These are phyloP conservation scores for Protodeltote pygarga DNA, from an alignment of 2,888 invertebrate genomes.

Conservation along the genomic window DNA sequence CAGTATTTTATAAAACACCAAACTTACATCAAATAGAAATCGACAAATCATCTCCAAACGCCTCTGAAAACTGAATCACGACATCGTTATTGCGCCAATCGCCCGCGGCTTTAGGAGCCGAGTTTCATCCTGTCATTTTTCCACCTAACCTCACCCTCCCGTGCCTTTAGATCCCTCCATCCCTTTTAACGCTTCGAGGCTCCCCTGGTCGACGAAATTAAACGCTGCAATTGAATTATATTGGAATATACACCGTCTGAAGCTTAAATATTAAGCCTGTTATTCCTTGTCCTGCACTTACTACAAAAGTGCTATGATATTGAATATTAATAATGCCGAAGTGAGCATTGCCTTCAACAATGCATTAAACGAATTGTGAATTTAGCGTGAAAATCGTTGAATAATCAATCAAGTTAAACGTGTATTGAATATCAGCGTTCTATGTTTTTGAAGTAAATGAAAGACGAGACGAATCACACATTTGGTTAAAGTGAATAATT, in stretches of 20 bases:
- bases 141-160: slow-evolving; percentile 67
- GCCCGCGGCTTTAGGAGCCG: slow-evolving; percentile 59
- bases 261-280: slow-evolving; percentile 59
- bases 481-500: too few relatives aligned
- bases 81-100: slow-evolving; percentile 63
- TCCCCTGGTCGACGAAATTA: slow-evolving; percentile 69
- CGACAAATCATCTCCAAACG: slow-evolving; percentile 49
- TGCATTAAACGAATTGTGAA: slow-evolving; percentile 16
- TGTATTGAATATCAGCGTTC: too few relatives aligned
- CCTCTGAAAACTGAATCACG: slow-evolving; percentile 68
- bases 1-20: slow-evolving; percentile 13
- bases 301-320: slow-evolving; percentile 54
- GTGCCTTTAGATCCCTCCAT: slow-evolving; percentile 60
- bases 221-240: slow-evolving; percentile 73
- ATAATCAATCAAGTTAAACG: neutral
- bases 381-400: neutral
- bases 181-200: slow-evolving; percentile 76
- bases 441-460: too few relatives aligned
- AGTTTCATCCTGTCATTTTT: slow-evolving; percentile 68
- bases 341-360: slow-evolving; percentile 30
- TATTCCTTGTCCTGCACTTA: slow-evolving; percentile 54
- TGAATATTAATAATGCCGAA: slow-evolving; percentile 49
- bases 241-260: slow-evolving; percentile 66
- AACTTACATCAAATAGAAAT: slow-evolving; percentile 33
- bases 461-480: too few relatives aligned